A percentile compares a stretch with the other conserved stretches of the same genome.
Evolutionary conservation across 2,888 invertebrate genomes (phyloP).

Genomic region (Hololepta plana): DNA sequence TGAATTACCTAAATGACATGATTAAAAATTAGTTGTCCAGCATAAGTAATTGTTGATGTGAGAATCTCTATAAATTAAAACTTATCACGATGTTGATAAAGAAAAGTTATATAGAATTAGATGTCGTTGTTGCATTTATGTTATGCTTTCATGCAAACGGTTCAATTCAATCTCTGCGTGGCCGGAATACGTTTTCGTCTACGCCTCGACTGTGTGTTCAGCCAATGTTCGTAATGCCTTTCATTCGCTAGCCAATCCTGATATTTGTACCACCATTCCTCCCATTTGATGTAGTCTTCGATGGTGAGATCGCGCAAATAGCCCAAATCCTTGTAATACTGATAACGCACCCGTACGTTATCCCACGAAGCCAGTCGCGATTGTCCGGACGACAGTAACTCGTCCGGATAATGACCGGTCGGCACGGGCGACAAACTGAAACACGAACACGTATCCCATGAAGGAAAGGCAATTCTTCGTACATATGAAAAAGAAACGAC

Average conservation of each 20-base stretch:
- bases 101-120: too few relatives aligned
- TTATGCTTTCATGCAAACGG: too few relatives aligned
- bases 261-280: constrained; percentile 89
- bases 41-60: too few relatives aligned
- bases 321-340: constrained; percentile 77
- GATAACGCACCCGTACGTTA: constrained; percentile 71
- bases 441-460: constrained; percentile 3
- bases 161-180: constrained; percentile 24
- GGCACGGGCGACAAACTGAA: constrained; percentile 43
- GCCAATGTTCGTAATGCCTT: constrained; percentile 57
- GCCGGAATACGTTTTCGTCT: constrained; percentile 22
- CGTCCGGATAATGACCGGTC: constrained; percentile 63
- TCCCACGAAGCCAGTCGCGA: constrained; percentile 68
- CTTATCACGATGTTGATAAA: too few relatives aligned
- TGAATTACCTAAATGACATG: too few relatives aligned
- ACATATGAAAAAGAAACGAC: constrained; percentile 4
- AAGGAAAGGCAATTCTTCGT: constrained; percentile 1
- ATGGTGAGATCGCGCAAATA: constrained; percentile 61
- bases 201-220: constrained; percentile 26
- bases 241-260: constrained; percentile 81
- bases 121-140: too few relatives aligned
- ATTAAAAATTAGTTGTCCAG: too few relatives aligned
- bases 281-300: constrained; percentile 82
- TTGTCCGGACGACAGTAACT: constrained; percentile 53
- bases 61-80: too few relatives aligned